Conservation (phyloP, 2,113 vertebrate species). For the Toxostoma redivivum region DNA sequence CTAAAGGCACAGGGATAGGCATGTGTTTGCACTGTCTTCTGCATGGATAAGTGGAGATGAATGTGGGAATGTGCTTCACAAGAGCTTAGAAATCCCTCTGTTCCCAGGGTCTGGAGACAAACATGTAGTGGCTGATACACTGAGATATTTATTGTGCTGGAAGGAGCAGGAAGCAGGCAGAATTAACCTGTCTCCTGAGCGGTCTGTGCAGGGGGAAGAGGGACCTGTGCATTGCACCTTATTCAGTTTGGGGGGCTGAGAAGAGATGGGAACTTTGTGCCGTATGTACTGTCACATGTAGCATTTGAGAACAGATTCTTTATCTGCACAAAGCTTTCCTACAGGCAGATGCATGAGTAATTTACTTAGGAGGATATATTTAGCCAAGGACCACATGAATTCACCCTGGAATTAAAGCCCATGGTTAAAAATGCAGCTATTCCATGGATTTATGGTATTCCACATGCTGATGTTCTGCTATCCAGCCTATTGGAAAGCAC, state of each 20-base stretch:
- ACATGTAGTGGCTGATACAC: background rate
- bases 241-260: background rate
- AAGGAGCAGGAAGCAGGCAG: background rate
- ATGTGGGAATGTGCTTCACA: slow-evolving; percentile 39
- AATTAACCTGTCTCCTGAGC: background rate
- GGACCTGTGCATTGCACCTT: background rate
- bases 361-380: slow-evolving; percentile 72
- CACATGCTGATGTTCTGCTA: background rate
- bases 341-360: slow-evolving; percentile 55
- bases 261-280: slow-evolving; percentile 55
- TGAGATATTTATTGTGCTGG: background rate
- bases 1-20: slow-evolving; percentile 20
- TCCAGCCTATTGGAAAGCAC: background rate
- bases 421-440: slow-evolving; percentile 38
- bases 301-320: slow-evolving; percentile 44
- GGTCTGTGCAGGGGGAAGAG: background rate
- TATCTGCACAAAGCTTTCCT: slow-evolving; percentile 53
- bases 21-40: slow-evolving; percentile 22
- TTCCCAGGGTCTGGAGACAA: slow-evolving; percentile 3
- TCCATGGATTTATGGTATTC: slow-evolving; percentile 27
- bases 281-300: slow-evolving; percentile 35
- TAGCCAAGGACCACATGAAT: slow-evolving; percentile 58
- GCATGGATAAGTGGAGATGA: slow-evolving; percentile 21
- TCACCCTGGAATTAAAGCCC: slow-evolving; percentile 68
- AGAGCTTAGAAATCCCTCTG: slow-evolving; percentile 30